Base-by-base conservation (phyloP, 1,140 invertebrate species). In the Diachasmimorpha longicaudata region DNA sequence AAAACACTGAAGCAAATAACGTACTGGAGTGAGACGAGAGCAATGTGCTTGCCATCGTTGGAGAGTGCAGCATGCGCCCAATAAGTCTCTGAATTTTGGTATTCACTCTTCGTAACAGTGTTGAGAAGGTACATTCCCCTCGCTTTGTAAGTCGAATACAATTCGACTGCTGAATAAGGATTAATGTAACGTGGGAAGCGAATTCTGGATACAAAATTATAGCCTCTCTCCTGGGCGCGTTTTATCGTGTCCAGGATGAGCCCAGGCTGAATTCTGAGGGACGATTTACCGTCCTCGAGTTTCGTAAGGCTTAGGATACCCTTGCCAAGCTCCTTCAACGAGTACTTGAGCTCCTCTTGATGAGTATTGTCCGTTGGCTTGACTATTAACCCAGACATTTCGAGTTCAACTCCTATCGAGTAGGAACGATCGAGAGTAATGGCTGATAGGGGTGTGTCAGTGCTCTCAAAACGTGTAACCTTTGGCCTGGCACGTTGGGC, bases 161-260 rank as follows among this genome's bases (percentile, higher is more conserved):
- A 90, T 52, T 91, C 90, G 5, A 95, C 85, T 23, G 93, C 93
- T 92, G 92, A 89, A 79, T 92, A 90, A 68, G 90, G 90, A 83
- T 93, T 93, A 58, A 93, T 91, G 80, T 93, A 93, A 79, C 95
- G 88, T 0, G 94, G 94, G 63, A 95, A 87, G 48, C 94, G 90
- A 73, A 92, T 90, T 78, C 93, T 90, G 13, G 92, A 89, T 48
- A 92, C 86, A 52, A 94, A 92, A 76, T 93, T 92, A 83, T 93
- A 91, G 66, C 93, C 93, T 81, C 93, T 90, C 85, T 94, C 92
- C 77, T 92, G 90, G 76, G 93, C 92, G 81, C 92, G 91, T 84
- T 92, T 90, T 48, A 94, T 89, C 11, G 93, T 93, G 86, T 94
- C 93, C 72, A 90, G 89, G 37, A 93, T 92, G 85, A 94, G 90